phyloP scores from a whole-genome alignment of 2,797 vertebrate genomes.

The Eremophila alpestris region DNA sequence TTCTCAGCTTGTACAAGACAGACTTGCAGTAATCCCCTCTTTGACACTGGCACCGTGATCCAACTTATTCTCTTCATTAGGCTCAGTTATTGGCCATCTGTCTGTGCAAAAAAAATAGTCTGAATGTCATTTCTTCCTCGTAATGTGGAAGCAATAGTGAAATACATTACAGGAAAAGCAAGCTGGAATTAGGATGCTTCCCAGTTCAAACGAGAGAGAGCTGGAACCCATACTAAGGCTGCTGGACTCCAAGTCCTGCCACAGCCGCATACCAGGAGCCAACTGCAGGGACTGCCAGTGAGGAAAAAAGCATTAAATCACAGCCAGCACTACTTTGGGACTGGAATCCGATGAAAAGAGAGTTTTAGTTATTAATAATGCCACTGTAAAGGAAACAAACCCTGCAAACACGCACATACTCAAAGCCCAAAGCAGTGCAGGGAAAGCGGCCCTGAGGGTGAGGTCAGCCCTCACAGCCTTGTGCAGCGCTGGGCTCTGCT shows the following conservation, averaged over 20 bases:
- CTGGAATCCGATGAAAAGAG: not conserved
- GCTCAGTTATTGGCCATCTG: slow-evolving; percentile 53
- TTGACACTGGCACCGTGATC: slow-evolving; percentile 44
- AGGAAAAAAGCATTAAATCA: not conserved
- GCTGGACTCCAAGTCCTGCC: not conserved
- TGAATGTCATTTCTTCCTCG: slow-evolving; percentile 34
- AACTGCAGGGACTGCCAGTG: not conserved
- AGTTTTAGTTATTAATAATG: not conserved
- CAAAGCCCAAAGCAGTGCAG: not conserved
- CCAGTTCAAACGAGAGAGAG: not conserved
- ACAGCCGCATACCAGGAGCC: not conserved
- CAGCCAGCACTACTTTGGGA: not conserved
- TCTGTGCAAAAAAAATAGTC: not conserved
- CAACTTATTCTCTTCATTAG: slow-evolving; percentile 43
- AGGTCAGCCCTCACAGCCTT: not conserved
- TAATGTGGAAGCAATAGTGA: slow-evolving; percentile 8
- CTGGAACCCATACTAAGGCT: not conserved
- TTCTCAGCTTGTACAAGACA: slow-evolving; percentile 46
- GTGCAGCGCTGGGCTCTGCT: rapidly evolving
- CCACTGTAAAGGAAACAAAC: not conserved
- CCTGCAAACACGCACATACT: not conserved
- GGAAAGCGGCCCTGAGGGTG: not conserved
- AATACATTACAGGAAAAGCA: slow-evolving; percentile 1
- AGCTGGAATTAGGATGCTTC: not conserved
- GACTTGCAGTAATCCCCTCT: slow-evolving; percentile 25